Percentiles rank a stretch among this genome's conserved stretches.
These are phyloP conservation scores for Agrypnus murinus DNA, from an alignment of 2,888 invertebrate genomes.

Conservation along the genomic window DNA sequence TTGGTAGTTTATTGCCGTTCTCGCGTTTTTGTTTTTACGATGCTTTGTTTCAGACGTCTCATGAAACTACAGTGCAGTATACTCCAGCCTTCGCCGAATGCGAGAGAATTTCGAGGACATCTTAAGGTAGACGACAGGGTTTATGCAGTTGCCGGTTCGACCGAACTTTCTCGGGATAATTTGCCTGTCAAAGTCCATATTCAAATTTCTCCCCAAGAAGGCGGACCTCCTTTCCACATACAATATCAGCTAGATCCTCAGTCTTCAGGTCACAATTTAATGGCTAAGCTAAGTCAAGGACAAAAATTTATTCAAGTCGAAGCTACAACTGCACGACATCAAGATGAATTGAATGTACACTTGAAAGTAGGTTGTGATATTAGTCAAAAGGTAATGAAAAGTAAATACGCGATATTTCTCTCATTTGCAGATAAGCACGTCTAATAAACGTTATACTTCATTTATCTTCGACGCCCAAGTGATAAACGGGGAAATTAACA, in stretches of 20 bases:
- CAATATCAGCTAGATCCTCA: slow-evolving; percentile 67
- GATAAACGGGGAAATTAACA: slow-evolving; percentile 57
- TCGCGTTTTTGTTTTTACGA: slow-evolving; percentile 3
- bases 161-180: slow-evolving; percentile 66
- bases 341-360: slow-evolving; percentile 71
- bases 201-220: slow-evolving; percentile 70
- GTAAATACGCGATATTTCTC: slow-evolving; percentile 26
- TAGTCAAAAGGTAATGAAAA: slow-evolving; percentile 15
- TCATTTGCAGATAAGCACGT: slow-evolving; percentile 65
- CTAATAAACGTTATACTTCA: slow-evolving; percentile 62
- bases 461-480: slow-evolving; percentile 63
- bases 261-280: slow-evolving; percentile 62
- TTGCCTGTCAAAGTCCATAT: slow-evolving; percentile 70
- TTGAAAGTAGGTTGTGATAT: slow-evolving; percentile 61
- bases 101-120: slow-evolving; percentile 67
- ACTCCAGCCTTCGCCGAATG: slow-evolving; percentile 19
- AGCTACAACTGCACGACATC: slow-evolving; percentile 66
- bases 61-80: slow-evolving; percentile 67
- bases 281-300: slow-evolving; percentile 66
- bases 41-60: slow-evolving; percentile 59
- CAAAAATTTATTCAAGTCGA: slow-evolving; percentile 70
- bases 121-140: slow-evolving; percentile 70
- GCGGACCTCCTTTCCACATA: slow-evolving; percentile 66
- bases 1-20: not conserved
- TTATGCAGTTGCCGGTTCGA: slow-evolving; percentile 70